Conservation (phyloP, 2,113 vertebrate species). For the Ciconia stormi region DNA sequence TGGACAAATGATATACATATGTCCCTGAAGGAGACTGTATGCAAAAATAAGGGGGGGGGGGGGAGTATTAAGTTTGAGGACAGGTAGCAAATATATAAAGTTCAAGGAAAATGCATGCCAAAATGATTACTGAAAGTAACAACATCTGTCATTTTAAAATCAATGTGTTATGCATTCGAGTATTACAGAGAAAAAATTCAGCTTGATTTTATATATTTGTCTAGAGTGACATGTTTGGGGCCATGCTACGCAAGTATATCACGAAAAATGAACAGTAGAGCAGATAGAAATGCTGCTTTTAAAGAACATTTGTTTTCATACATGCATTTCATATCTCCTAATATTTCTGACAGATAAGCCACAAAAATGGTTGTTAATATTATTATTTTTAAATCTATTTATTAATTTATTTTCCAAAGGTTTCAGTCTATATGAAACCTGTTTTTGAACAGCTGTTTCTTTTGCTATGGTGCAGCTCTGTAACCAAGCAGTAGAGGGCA, state of each 20-base stretch:
- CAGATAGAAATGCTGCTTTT: neutral
- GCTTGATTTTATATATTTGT: neutral
- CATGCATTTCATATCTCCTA: neutral
- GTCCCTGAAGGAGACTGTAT: neutral
- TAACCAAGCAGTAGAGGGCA: slow-evolving; percentile 69
- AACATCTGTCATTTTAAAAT: neutral
- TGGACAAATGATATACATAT: neutral
- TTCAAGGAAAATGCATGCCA: neutral
- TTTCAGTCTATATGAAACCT: neutral
- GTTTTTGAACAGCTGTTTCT: neutral
- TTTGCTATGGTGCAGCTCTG: neutral
- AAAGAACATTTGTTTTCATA: neutral
- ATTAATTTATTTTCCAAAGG: neutral
- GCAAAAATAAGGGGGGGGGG: accelerated
- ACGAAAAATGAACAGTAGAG: neutral
- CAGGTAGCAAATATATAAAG: neutral
- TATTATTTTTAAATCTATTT: neutral
- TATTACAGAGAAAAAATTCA: neutral
- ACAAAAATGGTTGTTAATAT: neutral
- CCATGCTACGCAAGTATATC: neutral
- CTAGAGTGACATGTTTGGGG: neutral
- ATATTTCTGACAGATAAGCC: neutral
- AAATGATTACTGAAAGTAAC: neutral
- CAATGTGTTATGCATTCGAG: neutral
- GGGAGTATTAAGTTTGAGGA: neutral